These are phyloP conservation scores for Denticeps clupeoides DNA, from an alignment of 2,797 vertebrate species.

Conservation along the genomic window DNA sequence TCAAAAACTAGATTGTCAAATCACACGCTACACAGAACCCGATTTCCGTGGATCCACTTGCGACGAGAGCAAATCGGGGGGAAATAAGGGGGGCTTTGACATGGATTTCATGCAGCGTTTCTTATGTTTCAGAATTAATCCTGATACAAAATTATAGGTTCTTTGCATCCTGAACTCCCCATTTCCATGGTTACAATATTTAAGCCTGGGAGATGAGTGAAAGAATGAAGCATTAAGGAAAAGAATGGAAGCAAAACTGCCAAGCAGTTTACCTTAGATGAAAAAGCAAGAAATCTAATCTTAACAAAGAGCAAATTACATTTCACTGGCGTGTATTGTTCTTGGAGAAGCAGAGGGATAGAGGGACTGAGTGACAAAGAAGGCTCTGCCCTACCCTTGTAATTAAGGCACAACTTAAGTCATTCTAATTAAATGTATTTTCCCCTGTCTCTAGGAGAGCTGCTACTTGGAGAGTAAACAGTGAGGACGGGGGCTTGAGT, in stretches of 20 bases:
- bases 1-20: slow-evolving; percentile 63
- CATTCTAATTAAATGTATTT: slow-evolving; percentile 54
- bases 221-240: slow-evolving; percentile 23
- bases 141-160: slow-evolving; percentile 58
- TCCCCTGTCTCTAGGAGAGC: slow-evolving; percentile 29
- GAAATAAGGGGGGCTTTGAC: slow-evolving; percentile 59
- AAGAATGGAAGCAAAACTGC: slow-evolving; percentile 13
- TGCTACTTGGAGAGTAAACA: slow-evolving; percentile 23
- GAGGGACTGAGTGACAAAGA: slow-evolving; percentile 39
- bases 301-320: slow-evolving; percentile 55
- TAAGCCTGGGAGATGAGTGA: slow-evolving; percentile 41
- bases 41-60: slow-evolving; percentile 49
- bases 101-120: slow-evolving; percentile 60
- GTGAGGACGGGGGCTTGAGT: slow-evolving; percentile 27
- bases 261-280: slow-evolving; percentile 43
- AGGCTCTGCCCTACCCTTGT: slow-evolving; percentile 46
- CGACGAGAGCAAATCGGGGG: slow-evolving; percentile 39
- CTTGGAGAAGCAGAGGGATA: slow-evolving; percentile 32
- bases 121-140: slow-evolving; percentile 71
- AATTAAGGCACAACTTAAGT: slow-evolving; percentile 60
- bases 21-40: slow-evolving; percentile 49
- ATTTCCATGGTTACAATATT: slow-evolving; percentile 60
- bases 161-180: slow-evolving; percentile 56
- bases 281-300: slow-evolving; percentile 47
- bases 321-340: slow-evolving; percentile 50